Base-by-base conservation (phyloP, 2,888 invertebrate species). In the Caenorhabditis plicata region DNA sequence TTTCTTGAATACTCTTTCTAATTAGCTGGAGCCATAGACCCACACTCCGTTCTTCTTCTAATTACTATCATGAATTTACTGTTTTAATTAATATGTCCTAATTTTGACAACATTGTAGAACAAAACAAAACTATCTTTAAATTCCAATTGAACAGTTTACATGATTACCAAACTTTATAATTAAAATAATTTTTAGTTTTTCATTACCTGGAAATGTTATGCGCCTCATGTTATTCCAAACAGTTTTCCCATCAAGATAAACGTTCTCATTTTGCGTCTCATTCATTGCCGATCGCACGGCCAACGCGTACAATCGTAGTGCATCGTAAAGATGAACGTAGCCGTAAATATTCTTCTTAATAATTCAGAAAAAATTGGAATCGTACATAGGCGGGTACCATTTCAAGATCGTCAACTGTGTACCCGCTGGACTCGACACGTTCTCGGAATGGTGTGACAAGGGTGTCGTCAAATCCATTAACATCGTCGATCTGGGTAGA, bases 311-410 rank as follows among this genome's bases (percentile, higher is more conserved):
- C 27, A 80, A 50, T 41, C 77, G 65, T 13, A 79, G 54, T 7
- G 79, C 67, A 48, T 79, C 77, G 54, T 75, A 79, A n/a, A 80
- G 56, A 50, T 80, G 77, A 15, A 78, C 67, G 54, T 79, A 77
- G 3, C 78, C 78, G 64, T 78, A 79, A 44, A 79, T 68, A 46
- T 78, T 78, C 40, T 52, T 63, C 73, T 73, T 46, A 20, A 45
- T 20, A 23, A 8, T n/a, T 8, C 5, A 11, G 32, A 32, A 4
- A 32, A 11, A 32, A 32, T 32, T 32, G n/a, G n/a, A 4, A 22
- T 15, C 1, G 2, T 13, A 53, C 15, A 9, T 26, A 13, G 29
- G 31, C 7, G 1, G 31, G 29, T 19, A 72, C 73, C 70, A 78
- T 48, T 54, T 79, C 78, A 41, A 79, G 42, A 19, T 79, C 74